Percentiles rank a stretch among this genome's conserved stretches.
Conservation (phyloP, 2,797 vertebrate species). For the Loris lydekkerianus region DNA sequence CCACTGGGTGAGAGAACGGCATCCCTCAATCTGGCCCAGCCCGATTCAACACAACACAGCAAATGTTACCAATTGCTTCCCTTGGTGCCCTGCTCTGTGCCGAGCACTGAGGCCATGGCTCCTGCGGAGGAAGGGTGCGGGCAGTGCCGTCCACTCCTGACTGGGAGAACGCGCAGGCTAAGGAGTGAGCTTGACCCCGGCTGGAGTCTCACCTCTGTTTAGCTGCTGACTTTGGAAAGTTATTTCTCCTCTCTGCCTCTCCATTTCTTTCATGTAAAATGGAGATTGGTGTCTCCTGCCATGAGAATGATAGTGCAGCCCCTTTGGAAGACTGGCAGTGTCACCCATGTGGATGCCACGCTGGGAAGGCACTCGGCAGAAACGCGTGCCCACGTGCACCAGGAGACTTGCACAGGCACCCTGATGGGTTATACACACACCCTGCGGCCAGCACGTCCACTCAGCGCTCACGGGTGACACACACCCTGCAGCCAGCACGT, state of each 20-base stretch:
- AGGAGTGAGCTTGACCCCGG: fast-evolving
- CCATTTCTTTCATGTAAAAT: neutral
- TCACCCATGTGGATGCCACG: fast-evolving
- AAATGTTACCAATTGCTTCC: fast-evolving
- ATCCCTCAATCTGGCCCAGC: neutral
- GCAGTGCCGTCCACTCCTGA: fast-evolving
- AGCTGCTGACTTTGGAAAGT: neutral
- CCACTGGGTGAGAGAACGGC: neutral
- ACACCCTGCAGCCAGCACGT: fast-evolving
- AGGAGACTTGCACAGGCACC: fast-evolving
- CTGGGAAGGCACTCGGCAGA: neutral
- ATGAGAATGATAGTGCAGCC: fast-evolving
- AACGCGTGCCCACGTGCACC: fast-evolving
- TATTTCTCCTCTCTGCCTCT: neutral
- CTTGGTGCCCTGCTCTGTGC: neutral
- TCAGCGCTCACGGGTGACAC: fast-evolving
- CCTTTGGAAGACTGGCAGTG: neutral
- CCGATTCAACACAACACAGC: neutral
- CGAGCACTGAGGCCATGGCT: fast-evolving
- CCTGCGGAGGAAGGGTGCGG: fast-evolving
- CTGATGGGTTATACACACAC: fast-evolving
- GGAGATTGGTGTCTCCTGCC: neutral
- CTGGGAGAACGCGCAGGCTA: neutral
- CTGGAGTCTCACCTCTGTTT: neutral
- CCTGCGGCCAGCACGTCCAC: fast-evolving